phyloP scores from a whole-genome alignment of 2,113 vertebrate genomes.

The Thermophis baileyi region DNA sequence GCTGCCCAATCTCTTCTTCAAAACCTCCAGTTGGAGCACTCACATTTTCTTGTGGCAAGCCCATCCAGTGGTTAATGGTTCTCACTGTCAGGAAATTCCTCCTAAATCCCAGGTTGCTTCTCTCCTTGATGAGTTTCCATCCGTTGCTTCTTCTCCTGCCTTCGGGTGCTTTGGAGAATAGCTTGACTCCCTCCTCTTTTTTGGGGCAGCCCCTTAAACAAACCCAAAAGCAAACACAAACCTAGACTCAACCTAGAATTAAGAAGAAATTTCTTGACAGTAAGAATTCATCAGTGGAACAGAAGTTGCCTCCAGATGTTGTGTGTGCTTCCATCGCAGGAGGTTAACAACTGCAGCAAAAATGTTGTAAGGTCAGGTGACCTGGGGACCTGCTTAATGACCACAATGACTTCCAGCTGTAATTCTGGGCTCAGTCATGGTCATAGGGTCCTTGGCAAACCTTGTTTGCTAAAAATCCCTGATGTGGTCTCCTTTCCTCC shows the following conservation, averaged over 20 bases:
- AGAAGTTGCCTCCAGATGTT: neutral
- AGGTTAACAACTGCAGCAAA: neutral
- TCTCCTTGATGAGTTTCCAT: no score
- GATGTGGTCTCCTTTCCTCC: neutral
- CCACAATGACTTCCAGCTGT: neutral
- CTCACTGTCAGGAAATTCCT: no score
- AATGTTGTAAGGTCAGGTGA: neutral
- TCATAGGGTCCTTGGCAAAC: neutral
- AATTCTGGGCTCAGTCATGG: neutral
- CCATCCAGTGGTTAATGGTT: no score
- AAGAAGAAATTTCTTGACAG: neutral
- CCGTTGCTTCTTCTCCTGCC: no score
- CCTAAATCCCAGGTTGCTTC: no score
- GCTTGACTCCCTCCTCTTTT: neutral
- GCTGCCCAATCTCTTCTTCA: no score
- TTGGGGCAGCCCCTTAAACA: neutral
- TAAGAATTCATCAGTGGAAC: neutral
- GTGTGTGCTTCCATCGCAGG: no score
- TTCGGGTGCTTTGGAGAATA: neutral
- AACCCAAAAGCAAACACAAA: neutral
- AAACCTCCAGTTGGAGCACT: no score
- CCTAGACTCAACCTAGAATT: neutral
- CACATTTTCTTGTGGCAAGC: no score
- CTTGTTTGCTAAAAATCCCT: neutral
- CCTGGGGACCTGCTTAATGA: neutral